Evolutionary conservation across 2,797 vertebrate species (phyloP), one percentile per base, ranked within the genome.

Genomic region (Protonibea diacanthus): DNA sequence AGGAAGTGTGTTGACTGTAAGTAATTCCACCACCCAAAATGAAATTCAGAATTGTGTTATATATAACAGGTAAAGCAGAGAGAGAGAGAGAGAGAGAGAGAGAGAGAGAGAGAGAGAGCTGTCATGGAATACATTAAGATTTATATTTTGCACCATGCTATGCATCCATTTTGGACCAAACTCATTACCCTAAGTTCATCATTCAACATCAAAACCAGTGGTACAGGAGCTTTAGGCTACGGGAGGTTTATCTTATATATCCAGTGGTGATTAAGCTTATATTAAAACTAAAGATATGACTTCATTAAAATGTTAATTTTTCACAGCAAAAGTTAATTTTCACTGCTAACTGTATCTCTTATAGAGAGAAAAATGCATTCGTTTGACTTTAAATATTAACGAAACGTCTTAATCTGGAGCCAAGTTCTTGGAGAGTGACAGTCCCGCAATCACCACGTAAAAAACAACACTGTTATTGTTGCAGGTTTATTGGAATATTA

Each of bases 401-500:
- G 52, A 53, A 42, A 71, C 29, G 6, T 53, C 73, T 85, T 42
- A 58, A 51, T 76, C 51, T 38, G 45, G 58, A 68, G 2, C 17
- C 23, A 48, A 18, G 17, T 9, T 23, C 21, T 62, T 27, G 48
- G 27, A 53, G 7, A 56, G 81, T 7, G 25, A 18, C 29, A 7
- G 12, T 44, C 15, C 52, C 61, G n/a, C 58, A 74, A 56, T 60
- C n/a, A 8, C 21, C 29, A 13, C 1, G 0, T 7, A 1, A 21
- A 38, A 21, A 38, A 38, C 49, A 33, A 27, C 29, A 5, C 42
- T 53, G 51, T 38, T 8, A 78, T 64, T 52, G 55, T 60, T 38
- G 27, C 40, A 14, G 64, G 70, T 67, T 55, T 64, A 44, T 13
- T 78, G 81, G 76, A 81, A 71, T 69, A 83, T 78, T 76, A 33